phyloP scores from a whole-genome alignment of 2,888 invertebrate genomes.

The Masnerella sp. region DNA sequence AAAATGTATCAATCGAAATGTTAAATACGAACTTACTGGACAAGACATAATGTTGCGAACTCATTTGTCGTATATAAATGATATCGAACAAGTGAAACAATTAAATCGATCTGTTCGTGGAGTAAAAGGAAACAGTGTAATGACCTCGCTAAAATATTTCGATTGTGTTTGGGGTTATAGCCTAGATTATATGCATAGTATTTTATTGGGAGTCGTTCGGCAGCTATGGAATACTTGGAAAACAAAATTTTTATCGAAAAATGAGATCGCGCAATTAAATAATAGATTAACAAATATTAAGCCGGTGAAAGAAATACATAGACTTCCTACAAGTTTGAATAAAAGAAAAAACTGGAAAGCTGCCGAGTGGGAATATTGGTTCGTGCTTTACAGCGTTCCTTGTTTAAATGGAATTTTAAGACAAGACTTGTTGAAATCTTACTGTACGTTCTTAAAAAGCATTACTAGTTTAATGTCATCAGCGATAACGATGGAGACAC shows the following conservation, averaged over 20 bases:
- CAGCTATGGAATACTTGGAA: slow-evolving; percentile 50
- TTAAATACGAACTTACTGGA: slow-evolving; percentile 32
- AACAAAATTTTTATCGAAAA: slow-evolving; percentile 2
- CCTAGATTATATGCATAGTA: slow-evolving; percentile 54
- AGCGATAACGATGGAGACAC: slow-evolving; percentile 42
- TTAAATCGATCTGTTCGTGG: slow-evolving; percentile 26
- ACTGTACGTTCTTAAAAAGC: slow-evolving; percentile 27
- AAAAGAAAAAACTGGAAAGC: slow-evolving; percentile 38
- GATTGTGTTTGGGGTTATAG: slow-evolving; percentile 51
- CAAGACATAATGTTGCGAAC: slow-evolving; percentile 10
- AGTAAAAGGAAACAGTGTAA: slow-evolving; percentile 35
- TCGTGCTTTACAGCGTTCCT: slow-evolving; percentile 24
- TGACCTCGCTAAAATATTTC: slow-evolving; percentile 34
- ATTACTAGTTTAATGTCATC: slow-evolving; percentile 21
- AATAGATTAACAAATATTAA: slow-evolving; percentile 5
- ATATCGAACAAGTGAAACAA: slow-evolving; percentile 18
- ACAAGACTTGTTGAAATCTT: neutral
- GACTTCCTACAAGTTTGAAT: neutral
- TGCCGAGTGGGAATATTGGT: slow-evolving; percentile 53
- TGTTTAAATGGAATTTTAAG: slow-evolving; percentile 14
- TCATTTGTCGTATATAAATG: slow-evolving; percentile 36
- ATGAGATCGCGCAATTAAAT: neutral
- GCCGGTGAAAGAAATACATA: neutral
- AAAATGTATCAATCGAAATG: slow-evolving; percentile 13
- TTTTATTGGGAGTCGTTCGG: slow-evolving; percentile 41